Base-by-base conservation (phyloP, 2,888 invertebrate species). In the Timandra comae region DNA sequence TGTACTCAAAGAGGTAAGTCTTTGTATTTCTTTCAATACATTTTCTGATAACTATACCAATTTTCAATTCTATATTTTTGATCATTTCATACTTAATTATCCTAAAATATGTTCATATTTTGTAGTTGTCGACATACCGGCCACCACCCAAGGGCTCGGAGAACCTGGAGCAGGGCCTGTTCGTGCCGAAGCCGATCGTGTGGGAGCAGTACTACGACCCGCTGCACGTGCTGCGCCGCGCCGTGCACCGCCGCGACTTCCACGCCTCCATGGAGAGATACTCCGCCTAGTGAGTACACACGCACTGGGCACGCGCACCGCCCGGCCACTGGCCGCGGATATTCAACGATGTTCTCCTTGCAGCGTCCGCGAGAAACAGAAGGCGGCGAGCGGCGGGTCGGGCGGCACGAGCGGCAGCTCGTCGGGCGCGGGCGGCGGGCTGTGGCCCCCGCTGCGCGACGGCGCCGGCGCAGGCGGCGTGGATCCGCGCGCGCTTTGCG, bases 191-290 rank as follows among this genome's bases (percentile, higher is more conserved):
- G 67, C 88, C 92, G 5, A 85, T 88, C 8, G 93, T 97, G n/a
- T 98, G 98, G 98, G 93, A 96, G 68, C 89, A 91, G 45, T 90
- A 96, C 61, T 98, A 96, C 74, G 97, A 98, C 81, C 98, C 98
- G 1, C 88, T 99, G 35, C 97, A 98, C 74, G 96, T 97, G 12
- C 79, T 97, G 35, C 80, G 98, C 0, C 88, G 98, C 47, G 96
- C 97, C 12, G 95, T 98, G 3, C 97, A 98, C 74, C 84, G 96
- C 29, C 88, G 95, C 43, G 97, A 99, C 72, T 97, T 96, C 75
- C 98, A 98, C 74, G 91, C 93, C 6, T 95, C 97, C 7, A 92
- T 98, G 91, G 98, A 99, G 76, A 88, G 98, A 55, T 98, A 94
- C 66, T 92, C 94, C 0, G 91, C 94, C 50, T 95, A 92, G 95